Percentiles rank a stretch among this genome's conserved stretches.
phyloP scores from a whole-genome alignment of 2,888 invertebrate species.

The Phaonia tiefii region DNA sequence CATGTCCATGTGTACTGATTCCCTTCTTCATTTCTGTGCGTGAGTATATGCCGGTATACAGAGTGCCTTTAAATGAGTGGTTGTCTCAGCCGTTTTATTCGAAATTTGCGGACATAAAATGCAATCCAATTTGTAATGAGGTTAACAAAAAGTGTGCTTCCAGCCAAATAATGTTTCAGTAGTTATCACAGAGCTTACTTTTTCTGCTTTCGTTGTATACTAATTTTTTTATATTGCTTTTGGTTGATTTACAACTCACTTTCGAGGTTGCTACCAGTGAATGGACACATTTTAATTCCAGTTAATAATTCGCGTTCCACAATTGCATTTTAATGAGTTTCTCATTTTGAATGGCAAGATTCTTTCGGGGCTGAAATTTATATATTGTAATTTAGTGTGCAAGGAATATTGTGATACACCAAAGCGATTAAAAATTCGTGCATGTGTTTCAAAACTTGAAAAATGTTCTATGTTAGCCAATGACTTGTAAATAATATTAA shows the following conservation, averaged over 20 bases:
- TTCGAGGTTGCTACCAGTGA: slow-evolving; percentile 25
- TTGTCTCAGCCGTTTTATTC: slow-evolving; percentile 52
- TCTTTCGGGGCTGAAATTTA: not conserved
- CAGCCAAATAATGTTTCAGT: slow-evolving; percentile 61
- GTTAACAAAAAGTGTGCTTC: slow-evolving; percentile 69
- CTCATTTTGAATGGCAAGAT: not conserved
- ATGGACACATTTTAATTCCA: slow-evolving; percentile 36
- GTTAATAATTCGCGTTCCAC: slow-evolving; percentile 33
- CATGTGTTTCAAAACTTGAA: no score
- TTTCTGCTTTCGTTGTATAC: not conserved
- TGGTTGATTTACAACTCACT: not conserved
- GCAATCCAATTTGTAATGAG: slow-evolving; percentile 70
- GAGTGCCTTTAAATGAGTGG: slow-evolving; percentile 48
- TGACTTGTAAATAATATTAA: no score
- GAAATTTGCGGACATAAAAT: slow-evolving; percentile 68
- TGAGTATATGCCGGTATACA: not conserved
- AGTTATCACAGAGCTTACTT: slow-evolving; percentile 33
- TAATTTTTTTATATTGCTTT: not conserved
- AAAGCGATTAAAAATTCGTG: no score
- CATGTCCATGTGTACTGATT: not conserved
- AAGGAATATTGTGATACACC: no score
- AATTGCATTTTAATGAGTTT: slow-evolving; percentile 48
- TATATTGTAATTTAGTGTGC: no score
- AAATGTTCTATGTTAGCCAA: no score
- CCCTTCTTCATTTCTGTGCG: not conserved